Percentiles rank a stretch among this genome's conserved stretches.
Evolutionary conservation across 1,140 invertebrate genomes (phyloP).

Genomic region (Pogonomyrmex barbatus): DNA sequence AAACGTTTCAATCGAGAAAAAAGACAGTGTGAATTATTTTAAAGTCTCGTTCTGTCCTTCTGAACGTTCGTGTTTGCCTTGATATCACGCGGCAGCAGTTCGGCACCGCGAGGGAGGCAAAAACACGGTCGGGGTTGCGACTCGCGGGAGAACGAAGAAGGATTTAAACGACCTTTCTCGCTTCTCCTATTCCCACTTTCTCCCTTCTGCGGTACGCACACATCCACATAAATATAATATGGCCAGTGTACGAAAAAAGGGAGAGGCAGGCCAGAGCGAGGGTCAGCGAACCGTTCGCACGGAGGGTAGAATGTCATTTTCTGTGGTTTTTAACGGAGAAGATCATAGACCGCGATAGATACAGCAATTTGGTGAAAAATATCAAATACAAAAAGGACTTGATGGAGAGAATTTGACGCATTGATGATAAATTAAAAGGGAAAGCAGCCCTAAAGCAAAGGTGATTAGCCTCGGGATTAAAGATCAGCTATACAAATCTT

Average conservation of each 20-base stretch:
- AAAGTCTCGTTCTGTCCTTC: slow-evolving; percentile 26
- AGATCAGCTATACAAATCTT: not conserved
- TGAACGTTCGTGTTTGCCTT: slow-evolving; percentile 35
- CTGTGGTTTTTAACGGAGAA: slow-evolving; percentile 29
- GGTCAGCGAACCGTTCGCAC: slow-evolving; percentile 31
- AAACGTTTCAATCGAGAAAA: slow-evolving; percentile 6
- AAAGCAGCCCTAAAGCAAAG: not conserved
- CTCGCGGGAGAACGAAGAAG: slow-evolving; percentile 43
- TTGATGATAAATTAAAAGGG: not conserved
- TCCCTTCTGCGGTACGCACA: slow-evolving; percentile 24
- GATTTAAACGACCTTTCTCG: slow-evolving; percentile 66
- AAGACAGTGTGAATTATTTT: slow-evolving; percentile 44
- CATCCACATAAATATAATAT: slow-evolving; percentile 60
- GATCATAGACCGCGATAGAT: not conserved
- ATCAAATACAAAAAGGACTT: slow-evolving; percentile 35
- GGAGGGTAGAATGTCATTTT: slow-evolving; percentile 59
- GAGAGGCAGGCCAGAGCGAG: not conserved
- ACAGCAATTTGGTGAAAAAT: slow-evolving; percentile 38
- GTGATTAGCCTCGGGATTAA: not conserved
- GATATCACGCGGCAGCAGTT: slow-evolving; percentile 48
- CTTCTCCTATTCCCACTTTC: slow-evolving; percentile 28
- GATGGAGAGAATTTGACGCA: not conserved
- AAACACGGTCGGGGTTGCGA: slow-evolving; percentile 60
- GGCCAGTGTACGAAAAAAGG: slow-evolving; percentile 32
- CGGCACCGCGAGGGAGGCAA: slow-evolving; percentile 34